Conservation (phyloP, 2,797 vertebrate genomes). For the Chaetophractus vellerosus region DNA sequence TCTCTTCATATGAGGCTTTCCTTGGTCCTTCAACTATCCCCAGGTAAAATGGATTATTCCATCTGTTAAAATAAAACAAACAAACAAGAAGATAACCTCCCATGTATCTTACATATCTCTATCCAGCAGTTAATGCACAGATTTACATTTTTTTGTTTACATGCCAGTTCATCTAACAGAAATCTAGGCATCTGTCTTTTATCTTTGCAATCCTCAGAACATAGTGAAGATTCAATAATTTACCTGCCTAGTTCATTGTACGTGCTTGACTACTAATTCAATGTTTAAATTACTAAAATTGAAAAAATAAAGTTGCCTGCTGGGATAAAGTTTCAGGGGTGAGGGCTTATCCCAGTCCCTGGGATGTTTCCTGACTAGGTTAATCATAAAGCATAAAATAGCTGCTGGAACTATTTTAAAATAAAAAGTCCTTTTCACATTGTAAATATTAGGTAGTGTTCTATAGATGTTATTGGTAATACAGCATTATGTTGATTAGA, state of each 20-base stretch:
- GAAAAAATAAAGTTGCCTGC: not conserved
- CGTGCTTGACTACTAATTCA: not conserved
- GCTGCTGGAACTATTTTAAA: constrained; percentile 7
- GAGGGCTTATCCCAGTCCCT: not conserved
- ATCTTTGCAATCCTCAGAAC: constrained; percentile 1
- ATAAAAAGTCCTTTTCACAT: not conserved
- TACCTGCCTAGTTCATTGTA: not conserved
- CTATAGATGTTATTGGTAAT: not conserved
- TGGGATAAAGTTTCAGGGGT: not conserved
- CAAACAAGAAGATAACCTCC: not conserved
- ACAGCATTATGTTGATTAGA: constrained; percentile 36
- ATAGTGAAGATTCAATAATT: not conserved
- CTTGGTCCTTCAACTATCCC: not conserved
- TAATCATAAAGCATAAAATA: constrained; percentile 58
- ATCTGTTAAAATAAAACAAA: constrained; percentile 16
- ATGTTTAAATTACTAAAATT: not conserved
- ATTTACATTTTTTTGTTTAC: constrained; percentile 2
- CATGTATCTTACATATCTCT: not conserved
- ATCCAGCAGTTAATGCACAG: not conserved
- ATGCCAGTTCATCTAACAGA: not conserved
- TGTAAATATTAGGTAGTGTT: constrained; percentile 52
- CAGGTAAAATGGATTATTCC: not conserved
- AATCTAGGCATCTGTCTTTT: not conserved
- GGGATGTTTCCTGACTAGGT: not conserved
- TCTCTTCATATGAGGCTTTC: not conserved